Percentiles rank a stretch among this genome's conserved stretches.
These are phyloP conservation scores for Sialis lutaria DNA, from an alignment of 2,888 invertebrate genomes.

Conservation along the genomic window DNA sequence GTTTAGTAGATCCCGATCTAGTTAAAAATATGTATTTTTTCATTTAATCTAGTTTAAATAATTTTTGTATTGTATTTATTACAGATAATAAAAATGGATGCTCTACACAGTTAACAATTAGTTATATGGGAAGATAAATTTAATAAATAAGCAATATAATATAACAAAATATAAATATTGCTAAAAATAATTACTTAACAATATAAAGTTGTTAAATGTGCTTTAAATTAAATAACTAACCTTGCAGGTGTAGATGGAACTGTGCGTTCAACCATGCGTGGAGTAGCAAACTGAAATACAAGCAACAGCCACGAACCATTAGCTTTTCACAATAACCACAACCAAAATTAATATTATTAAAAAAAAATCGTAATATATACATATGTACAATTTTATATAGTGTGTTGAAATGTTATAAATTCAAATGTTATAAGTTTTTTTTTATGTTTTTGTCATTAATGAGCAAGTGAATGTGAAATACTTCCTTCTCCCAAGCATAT, in stretches of 20 bases:
- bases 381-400: no score
- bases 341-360: not conserved
- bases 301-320: slow-evolving; percentile 11
- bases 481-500: no score
- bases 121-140: not conserved
- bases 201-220: slow-evolving; percentile 5
- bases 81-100: not conserved
- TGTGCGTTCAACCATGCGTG: slow-evolving; percentile 23
- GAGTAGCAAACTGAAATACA: slow-evolving; percentile 20
- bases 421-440: no score
- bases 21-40: slow-evolving; percentile 8
- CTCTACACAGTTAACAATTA: not conserved
- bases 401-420: no score
- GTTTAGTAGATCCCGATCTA: slow-evolving; percentile 43
- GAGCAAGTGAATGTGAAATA: no score
- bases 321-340: slow-evolving; percentile 3
- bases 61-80: not conserved
- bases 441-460: no score
- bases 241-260: slow-evolving; percentile 21
- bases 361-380: no score
- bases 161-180: not conserved
- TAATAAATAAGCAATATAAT: not conserved
- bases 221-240: slow-evolving; percentile 15
- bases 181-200: no score
- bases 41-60: slow-evolving; percentile 2